Percentiles rank a stretch among this genome's conserved stretches.
These are phyloP conservation scores for Sebastes fasciatus DNA, from an alignment of 2,113 vertebrate genomes.

Conservation along the genomic window DNA sequence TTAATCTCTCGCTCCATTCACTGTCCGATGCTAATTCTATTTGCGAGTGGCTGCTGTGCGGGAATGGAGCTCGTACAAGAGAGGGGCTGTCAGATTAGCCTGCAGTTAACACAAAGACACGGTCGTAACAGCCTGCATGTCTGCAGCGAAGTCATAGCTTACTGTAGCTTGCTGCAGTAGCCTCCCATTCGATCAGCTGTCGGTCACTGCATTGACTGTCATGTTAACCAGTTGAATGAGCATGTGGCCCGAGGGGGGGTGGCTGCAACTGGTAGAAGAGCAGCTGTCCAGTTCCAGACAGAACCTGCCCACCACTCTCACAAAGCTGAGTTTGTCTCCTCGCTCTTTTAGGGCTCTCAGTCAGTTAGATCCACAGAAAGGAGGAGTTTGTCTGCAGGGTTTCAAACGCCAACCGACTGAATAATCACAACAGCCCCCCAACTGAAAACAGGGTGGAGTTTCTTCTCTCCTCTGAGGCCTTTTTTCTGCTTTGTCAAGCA, in stretches of 20 bases:
- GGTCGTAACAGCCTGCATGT: slow-evolving; percentile 20
- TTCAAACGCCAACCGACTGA: slow-evolving; percentile 68
- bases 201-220: slow-evolving; percentile 45
- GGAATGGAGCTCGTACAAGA: slow-evolving; percentile 35
- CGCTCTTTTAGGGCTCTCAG: slow-evolving; percentile 42
- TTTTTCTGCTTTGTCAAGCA: slow-evolving; percentile 67
- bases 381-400: slow-evolving; percentile 69
- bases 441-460: slow-evolving; percentile 65
- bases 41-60: slow-evolving; percentile 45
- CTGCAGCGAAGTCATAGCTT: background rate
- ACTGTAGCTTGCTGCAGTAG: background rate
- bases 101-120: slow-evolving; percentile 46
- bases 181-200: slow-evolving; percentile 53
- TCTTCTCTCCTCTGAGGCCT: slow-evolving; percentile 55
- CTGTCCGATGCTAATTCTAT: slow-evolving; percentile 64
- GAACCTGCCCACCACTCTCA: slow-evolving; percentile 59
- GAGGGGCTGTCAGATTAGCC: slow-evolving; percentile 64
- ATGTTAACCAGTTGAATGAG: slow-evolving; percentile 44
- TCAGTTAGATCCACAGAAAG: slow-evolving; percentile 64
- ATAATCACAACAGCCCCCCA: slow-evolving; percentile 67
- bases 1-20: slow-evolving; percentile 59
- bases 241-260: slow-evolving; percentile 41
- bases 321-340: slow-evolving; percentile 74
- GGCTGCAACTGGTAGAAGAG: slow-evolving; percentile 62
- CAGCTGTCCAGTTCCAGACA: slow-evolving; percentile 73